phyloP scores from a whole-genome alignment of 2,888 invertebrate genomes.

The Teleogryllus oceanicus region DNA sequence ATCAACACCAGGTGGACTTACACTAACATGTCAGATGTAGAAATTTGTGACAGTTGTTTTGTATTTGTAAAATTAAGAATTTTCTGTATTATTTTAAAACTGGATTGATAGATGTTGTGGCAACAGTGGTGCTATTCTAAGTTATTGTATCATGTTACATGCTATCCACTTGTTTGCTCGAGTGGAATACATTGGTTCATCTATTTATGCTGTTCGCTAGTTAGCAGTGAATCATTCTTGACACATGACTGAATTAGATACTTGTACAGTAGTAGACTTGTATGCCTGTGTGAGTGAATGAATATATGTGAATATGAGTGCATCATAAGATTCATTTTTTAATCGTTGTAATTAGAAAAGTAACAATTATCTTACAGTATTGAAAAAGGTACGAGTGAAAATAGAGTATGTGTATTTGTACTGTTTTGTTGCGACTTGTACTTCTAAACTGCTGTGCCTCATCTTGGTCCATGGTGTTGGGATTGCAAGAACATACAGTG shows the following conservation, averaged over 20 bases:
- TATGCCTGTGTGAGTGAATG: not conserved
- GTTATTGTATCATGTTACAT: constrained; percentile 9
- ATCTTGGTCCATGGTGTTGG: not conserved
- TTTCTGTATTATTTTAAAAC: not conserved
- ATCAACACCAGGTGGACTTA: not conserved
- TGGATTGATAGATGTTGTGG: not conserved
- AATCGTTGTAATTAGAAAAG: not conserved
- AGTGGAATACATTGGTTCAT: constrained; percentile 9
- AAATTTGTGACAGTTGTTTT: not conserved
- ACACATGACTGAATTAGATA: constrained; percentile 9
- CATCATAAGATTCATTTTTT: not conserved
- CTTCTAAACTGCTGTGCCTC: constrained; percentile 18
- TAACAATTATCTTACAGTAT: not conserved
- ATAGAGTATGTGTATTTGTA: not conserved
- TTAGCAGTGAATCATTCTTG: constrained; percentile 6
- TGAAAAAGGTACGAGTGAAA: not conserved
- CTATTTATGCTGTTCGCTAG: constrained; percentile 5
- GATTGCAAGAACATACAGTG: constrained; percentile 2
- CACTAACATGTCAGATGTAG: not conserved
- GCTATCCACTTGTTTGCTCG: not conserved
- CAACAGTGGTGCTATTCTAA: constrained; percentile 9
- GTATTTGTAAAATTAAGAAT: not conserved
- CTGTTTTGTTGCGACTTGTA: constrained; percentile 18
- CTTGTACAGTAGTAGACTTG: not conserved
- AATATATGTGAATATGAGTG: not conserved